Evolutionary conservation across 2,888 invertebrate genomes (phyloP).

Genomic region (Volucella zonaria): DNA sequence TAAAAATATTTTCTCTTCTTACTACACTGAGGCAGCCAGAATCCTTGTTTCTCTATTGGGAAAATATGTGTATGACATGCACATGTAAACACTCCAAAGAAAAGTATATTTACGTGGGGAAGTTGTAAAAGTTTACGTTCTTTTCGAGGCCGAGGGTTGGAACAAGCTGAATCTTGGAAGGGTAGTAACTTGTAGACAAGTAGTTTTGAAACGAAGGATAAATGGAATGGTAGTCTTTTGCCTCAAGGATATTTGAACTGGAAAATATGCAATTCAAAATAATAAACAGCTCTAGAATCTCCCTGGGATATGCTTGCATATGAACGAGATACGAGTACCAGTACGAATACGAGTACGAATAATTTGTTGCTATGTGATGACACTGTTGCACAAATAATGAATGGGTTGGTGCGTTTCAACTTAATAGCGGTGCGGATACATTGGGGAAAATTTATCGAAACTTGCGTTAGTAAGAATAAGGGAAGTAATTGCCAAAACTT

Average conservation of each 20-base stretch:
- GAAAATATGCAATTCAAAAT: conserved; percentile 43
- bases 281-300: conserved; percentile 17
- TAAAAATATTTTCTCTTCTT: conserved; percentile 40
- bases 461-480: too few species aligned
- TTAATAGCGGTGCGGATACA: too few species aligned
- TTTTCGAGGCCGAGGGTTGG: background rate
- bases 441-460: too few species aligned
- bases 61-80: conserved; percentile 47
- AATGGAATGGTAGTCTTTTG: conserved; percentile 3
- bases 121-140: conserved; percentile 53
- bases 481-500: too few species aligned
- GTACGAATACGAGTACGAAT: background rate
- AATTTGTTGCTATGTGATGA: conserved; percentile 15
- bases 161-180: too few species aligned
- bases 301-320: background rate
- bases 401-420: too few species aligned
- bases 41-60: conserved; percentile 43
- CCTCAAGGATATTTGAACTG: conserved; percentile 31
- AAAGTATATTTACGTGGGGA: conserved; percentile 39
- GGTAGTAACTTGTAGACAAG: conserved; percentile 46
- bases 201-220: conserved; percentile 8
- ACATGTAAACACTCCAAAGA: conserved; percentile 46
- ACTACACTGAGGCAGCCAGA: conserved; percentile 5
- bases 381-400: conserved; percentile 26
- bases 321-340: background rate